Percentiles rank a stretch among this genome's conserved stretches.
Conservation (phyloP, 1,140 invertebrate species). For the Trialeurodes vaporariorum region DNA sequence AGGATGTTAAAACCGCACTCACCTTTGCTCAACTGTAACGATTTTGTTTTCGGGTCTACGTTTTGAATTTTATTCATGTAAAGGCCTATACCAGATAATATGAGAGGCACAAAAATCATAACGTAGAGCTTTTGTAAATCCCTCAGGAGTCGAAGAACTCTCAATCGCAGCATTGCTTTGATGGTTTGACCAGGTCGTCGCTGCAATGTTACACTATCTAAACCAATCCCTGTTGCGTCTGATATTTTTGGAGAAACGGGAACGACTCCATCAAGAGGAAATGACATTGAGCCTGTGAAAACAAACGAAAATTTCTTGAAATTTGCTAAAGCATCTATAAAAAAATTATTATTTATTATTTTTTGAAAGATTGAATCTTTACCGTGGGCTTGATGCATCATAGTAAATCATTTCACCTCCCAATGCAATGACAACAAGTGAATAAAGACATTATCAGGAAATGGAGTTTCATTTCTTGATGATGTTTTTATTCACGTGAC, state of each 20-base stretch:
- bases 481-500: no score
- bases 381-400: no score
- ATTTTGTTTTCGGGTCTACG: constrained; percentile 46
- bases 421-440: no score
- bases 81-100: constrained; percentile 50
- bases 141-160: constrained; percentile 37
- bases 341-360: no score
- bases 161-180: constrained; percentile 37
- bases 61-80: constrained; percentile 53
- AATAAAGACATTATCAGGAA: no score
- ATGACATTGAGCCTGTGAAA: background rate
- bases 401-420: no score
- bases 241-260: background rate
- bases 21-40: constrained; percentile 42
- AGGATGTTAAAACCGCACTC: no score
- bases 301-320: no score
- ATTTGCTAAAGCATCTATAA: no score
- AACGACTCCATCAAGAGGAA: background rate
- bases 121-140: constrained; percentile 40
- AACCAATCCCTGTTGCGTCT: constrained; percentile 25
- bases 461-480: no score
- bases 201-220: constrained; percentile 42
- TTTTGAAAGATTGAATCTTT: no score
- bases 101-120: constrained; percentile 41
- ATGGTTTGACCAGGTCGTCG: constrained; percentile 41